Base-by-base conservation (phyloP, 2,113 vertebrate species). In the Siniperca chuatsi region DNA sequence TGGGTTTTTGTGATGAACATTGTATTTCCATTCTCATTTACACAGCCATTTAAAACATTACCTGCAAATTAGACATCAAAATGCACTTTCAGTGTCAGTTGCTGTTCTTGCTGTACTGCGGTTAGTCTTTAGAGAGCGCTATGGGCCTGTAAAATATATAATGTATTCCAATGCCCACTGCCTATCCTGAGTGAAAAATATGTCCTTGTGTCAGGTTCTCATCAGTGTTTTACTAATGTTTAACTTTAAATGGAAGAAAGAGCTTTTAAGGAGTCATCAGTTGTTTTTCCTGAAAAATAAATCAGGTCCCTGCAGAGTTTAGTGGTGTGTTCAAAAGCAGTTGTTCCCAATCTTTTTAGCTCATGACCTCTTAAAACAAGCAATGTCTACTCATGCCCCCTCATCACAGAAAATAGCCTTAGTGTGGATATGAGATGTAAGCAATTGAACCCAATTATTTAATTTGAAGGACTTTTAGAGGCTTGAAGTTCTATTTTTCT, bases 81-180 rank as follows among this genome's bases (percentile, higher is more conserved):
- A 62, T 8, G 2, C 15, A 58, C 37, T 11, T 4, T 57, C 42
- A 23, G 40, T 40, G 58, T 40, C 8, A 4, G 1, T 6, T 12
- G 33, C 7, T 78, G 23, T 20, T 65, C 29, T 3, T 72, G 78
- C 44, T 72, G 3, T 78, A 1, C 75, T 33, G 35, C 2, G 1
- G 5, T 77, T 7, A 8, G 25, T 4, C 88, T 73, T 52, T 7
- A 72, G 90, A 29, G 78, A 90, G 90, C 80, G 62, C 84, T 84
- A 1, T 76, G 11, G 40, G 4, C 18, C 81, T 82, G 40, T 52
- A 12, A 70, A 62, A 70, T 6, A 61, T 25, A 20, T 3, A 3
- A 20, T 40, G 37, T 15, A 1, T 18, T 71, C 15, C 50, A 20
- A 0, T 37, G 18, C 29, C 20, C 25, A 10, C 50, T 54, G 16